Conservation (phyloP, 2,888 invertebrate species). For the Steinernema scapterisci region DNA sequence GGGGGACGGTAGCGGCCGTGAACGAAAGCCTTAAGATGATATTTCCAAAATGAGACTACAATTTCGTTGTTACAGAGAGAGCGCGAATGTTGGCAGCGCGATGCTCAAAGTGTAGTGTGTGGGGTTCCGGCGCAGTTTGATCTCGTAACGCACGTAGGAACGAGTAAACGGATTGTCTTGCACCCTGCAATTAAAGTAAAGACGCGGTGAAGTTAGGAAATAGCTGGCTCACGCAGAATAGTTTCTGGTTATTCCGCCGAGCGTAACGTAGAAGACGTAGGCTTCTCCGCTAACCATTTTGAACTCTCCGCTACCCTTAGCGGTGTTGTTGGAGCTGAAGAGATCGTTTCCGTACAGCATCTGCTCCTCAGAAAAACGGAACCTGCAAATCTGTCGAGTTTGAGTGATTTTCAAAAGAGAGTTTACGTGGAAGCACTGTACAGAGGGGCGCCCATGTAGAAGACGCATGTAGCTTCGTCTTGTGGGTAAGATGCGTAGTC, state of each 20-base stretch:
- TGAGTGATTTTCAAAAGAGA: neutral
- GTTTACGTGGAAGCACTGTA: neutral
- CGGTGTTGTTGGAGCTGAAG: constrained; percentile 2
- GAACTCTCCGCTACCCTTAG: constrained; percentile 6
- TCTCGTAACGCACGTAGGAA: constrained; percentile 23
- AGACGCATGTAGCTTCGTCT: neutral
- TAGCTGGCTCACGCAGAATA: neutral
- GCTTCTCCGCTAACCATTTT: neutral
- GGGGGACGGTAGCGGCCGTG: neutral
- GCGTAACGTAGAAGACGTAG: constrained; percentile 8
- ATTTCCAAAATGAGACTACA: neutral
- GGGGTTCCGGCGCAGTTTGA: neutral
- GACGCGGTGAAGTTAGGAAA: neutral
- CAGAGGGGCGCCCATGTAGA: constrained; percentile 24
- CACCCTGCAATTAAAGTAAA: neutral
- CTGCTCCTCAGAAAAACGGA: constrained; percentile 19
- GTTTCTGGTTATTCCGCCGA: constrained; percentile 7
- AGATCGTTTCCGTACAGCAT: constrained; percentile 28
- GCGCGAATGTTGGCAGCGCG: neutral
- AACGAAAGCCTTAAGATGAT: neutral
- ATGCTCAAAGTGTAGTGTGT: constrained; percentile 11
- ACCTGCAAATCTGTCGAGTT: neutral
- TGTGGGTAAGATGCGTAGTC: neutral
- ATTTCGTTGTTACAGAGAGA: neutral
- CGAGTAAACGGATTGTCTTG: constrained; percentile 6